phyloP scores from a whole-genome alignment of 64 coral and sea anemone genomes.

The Trachythela sp. region DNA sequence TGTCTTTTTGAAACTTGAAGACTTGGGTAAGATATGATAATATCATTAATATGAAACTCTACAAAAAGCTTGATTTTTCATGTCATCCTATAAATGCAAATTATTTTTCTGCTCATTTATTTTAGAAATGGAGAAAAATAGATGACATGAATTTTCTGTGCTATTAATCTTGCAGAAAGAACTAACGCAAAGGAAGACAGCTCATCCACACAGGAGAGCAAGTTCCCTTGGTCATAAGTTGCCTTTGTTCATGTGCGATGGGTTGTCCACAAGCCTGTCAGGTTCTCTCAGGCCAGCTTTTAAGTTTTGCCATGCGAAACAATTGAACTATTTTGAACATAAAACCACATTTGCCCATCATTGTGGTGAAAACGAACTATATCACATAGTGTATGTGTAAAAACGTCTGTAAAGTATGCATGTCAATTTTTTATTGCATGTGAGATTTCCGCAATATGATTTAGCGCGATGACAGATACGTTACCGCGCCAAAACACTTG shows the following conservation, averaged over 20 bases:
- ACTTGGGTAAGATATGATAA: slow-evolving; percentile 50
- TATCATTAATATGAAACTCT: not conserved
- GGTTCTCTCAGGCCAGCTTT: too few species aligned
- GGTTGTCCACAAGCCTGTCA: not conserved
- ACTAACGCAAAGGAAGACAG: not conserved
- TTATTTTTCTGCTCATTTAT: not conserved
- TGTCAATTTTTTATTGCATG: not conserved
- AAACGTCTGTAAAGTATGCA: not conserved
- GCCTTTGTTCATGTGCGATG: too few species aligned
- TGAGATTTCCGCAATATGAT: not conserved
- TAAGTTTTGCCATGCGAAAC: too few species aligned
- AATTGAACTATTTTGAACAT: too few species aligned
- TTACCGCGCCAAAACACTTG: not conserved
- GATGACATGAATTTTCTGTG: not conserved
- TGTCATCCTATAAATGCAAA: too few species aligned
- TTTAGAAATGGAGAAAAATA: not conserved
- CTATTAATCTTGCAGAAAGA: not conserved
- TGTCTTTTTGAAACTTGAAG: slow-evolving; percentile 79
- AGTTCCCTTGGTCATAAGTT: not conserved
- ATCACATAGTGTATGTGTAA: not conserved
- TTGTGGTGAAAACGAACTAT: too few species aligned
- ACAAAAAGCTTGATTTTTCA: not conserved
- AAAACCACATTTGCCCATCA: too few species aligned
- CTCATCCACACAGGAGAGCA: not conserved
- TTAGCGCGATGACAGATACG: not conserved